Base-by-base conservation (phyloP, 2,113 vertebrate genomes). In the Probosciger aterrimus region DNA sequence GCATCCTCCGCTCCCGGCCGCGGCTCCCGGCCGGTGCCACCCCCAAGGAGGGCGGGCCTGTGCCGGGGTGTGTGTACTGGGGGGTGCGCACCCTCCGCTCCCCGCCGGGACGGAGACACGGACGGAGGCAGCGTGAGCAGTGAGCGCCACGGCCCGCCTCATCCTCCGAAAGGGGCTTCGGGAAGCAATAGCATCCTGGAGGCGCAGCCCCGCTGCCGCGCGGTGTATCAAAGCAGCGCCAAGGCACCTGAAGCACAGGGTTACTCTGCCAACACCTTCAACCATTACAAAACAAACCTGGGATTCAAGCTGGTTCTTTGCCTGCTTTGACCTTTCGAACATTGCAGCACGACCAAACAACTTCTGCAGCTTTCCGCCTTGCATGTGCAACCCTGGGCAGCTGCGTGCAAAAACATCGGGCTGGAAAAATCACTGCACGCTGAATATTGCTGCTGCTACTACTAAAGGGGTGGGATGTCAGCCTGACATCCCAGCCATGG, bases 401-500 rank as follows among this genome's bases (percentile, higher is more conserved):
- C 55, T 46, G 55, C 2, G 0, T 5, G 67, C 41, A 10, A 64
- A 43, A 1, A 3, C 35, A 50, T 37, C 0, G 2, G 50, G 46
- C 35, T 76, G 46, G 33, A 23, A 78, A 78, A 52, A 64, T 17
- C 10, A 14, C 28, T 4, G 7, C 46, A 14, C 24, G 1, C 28
- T 10, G 63, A 5, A 44, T 1, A 18, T 16, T 24, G 64, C 70
- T 7, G 33, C 62, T 50, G 18, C 2, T 57, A 23, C 13, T 33
- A 14, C 55, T n/a, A 33, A 17, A 17, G 50, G 24, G 46, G 13
- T 1, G 46, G 46, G 23, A 8, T 17, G 55, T 5, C 74, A 46
- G 17, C 39, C 53, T 2, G 50, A 4, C 14, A 7, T 1, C 30
- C n/a, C 23, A 4, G 9, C 50, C 30, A 7, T 1, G 0, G 53